Evolutionary conservation across 1,140 invertebrate genomes (phyloP), one percentile per base, ranked within the genome.

Genomic region (Apis florea): DNA sequence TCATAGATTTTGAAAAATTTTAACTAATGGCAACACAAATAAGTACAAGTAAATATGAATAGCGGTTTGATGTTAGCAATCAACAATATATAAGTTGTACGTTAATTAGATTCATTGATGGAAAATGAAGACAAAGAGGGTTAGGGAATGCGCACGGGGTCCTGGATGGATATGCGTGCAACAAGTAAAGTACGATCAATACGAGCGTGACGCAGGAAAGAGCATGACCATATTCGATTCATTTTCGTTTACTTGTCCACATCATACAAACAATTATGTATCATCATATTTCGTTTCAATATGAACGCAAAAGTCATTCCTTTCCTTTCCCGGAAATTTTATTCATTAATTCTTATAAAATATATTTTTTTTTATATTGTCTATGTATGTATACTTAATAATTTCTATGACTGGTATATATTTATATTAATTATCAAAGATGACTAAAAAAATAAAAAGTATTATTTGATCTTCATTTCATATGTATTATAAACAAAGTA

Each of bases 31-130:
- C 26, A 64, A 3, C 10, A 26, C 17, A 31, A 31, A 15, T 0
- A 9, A 11, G 8, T 64, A 19, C 19, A 15, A 8, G 19, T 64
- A 40, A 40, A 40, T 40, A 40, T 40, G 6, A 40, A 5, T 21
- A 31, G 24, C 24, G n/a, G 12, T 17, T 26, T 0, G 51, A 11
- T 8, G 31, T 68, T 49, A 15, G 12, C 26, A 71, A 17, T 11
- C 56, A 11, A 17, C 26, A 56, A 49, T n/a, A 47, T 6, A 31
- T 19, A 40, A 47, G 83, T 87, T 82, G 86, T 83, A 87, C 85
- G 85, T 90, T 91, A 92, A 91, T 92, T 90, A 89, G 84, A 88
- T 89, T 88, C 83, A 84, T 81, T 73, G 85, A 90, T 85, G 82
- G 88, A 84, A 88, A 89, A 91, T 88, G 86, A 88, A 90, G 88